Base-by-base conservation (phyloP, 2,888 invertebrate species). In the Lysandra coridon region DNA sequence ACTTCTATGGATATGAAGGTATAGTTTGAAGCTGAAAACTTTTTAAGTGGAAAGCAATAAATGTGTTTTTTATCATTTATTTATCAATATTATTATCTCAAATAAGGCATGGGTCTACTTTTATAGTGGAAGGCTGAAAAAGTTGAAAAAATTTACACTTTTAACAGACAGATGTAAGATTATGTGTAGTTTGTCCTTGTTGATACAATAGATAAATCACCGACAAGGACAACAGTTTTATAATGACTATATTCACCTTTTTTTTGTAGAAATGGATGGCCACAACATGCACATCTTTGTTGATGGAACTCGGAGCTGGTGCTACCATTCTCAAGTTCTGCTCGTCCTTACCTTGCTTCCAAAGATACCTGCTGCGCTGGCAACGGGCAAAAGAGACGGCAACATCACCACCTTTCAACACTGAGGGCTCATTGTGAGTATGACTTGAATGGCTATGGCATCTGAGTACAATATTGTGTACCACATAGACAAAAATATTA, bases 251-350 rank as follows among this genome's bases (percentile, higher is more conserved):
- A 57, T 57, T 57, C 14, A 57, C 53, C 12, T 73, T 37, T 79
- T 78, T 74, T 78, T 76, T 91, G 64, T 88, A 98, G 98, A 96
- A 96, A 88, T 95, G 97, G 90, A 96, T 98, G 85, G 95, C 97
- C 80, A 95, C 96, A 80, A 97, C 97, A 79, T 98, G 98, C 88
- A 95, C 97, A 3, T 96, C 96, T 60, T 96, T 96, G 83, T 95
- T 99, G 79, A 97, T 98, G 93, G 96, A 97, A 83, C 95, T 98
- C 81, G 96, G 97, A 84, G 98, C 98, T 0, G 98, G 98, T 49
- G 96, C 97, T 84, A 96, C 96, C 14, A 92, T 99, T 80, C 95
- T 98, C 69, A 97, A 98, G 85, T 96, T 98, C 83, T 98, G 98
- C 88, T 95, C 97, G 3, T 96, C 96, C 81, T 95, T 98, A 86